Percentiles rank a stretch among this genome's conserved stretches.
Evolutionary conservation across 2,113 vertebrate species (phyloP).

Genomic region (Hippoglossus stenolepis): DNA sequence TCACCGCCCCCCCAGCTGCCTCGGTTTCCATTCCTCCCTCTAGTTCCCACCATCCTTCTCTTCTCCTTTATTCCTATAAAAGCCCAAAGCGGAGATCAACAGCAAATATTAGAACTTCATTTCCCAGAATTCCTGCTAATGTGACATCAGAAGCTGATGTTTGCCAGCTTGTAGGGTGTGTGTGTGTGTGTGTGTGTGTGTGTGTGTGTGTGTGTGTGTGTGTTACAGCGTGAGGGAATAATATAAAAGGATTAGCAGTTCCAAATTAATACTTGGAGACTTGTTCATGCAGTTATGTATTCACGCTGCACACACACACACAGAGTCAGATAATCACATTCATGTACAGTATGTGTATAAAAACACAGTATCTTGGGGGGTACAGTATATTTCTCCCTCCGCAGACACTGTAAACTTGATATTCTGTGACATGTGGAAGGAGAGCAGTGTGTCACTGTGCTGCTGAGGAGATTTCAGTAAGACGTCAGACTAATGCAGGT

Average conservation of each 20-base stretch:
- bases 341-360: neutral
- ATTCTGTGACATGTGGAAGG: slow-evolving; percentile 11
- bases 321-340: neutral
- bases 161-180: neutral
- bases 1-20: neutral
- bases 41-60: neutral
- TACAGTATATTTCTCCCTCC: too few relatives aligned
- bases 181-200: too few relatives aligned
- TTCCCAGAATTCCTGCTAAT: slow-evolving; percentile 1
- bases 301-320: slow-evolving; percentile 1
- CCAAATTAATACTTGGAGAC: slow-evolving; percentile 62
- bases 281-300: slow-evolving; percentile 50
- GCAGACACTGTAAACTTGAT: slow-evolving; percentile 14
- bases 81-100: too few relatives aligned
- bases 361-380: neutral
- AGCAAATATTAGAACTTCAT: neutral
- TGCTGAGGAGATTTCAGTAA: slow-evolving; percentile 16
- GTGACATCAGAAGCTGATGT: neutral
- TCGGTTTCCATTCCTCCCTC: neutral
- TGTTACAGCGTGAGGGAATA: slow-evolving; percentile 39
- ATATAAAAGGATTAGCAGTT: slow-evolving; percentile 62
- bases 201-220: neutral
- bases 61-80: neutral
- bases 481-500: slow-evolving; percentile 43
- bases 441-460: neutral